phyloP scores from a whole-genome alignment of 2,888 invertebrate species.

The Drosophila niveifrons region DNA sequence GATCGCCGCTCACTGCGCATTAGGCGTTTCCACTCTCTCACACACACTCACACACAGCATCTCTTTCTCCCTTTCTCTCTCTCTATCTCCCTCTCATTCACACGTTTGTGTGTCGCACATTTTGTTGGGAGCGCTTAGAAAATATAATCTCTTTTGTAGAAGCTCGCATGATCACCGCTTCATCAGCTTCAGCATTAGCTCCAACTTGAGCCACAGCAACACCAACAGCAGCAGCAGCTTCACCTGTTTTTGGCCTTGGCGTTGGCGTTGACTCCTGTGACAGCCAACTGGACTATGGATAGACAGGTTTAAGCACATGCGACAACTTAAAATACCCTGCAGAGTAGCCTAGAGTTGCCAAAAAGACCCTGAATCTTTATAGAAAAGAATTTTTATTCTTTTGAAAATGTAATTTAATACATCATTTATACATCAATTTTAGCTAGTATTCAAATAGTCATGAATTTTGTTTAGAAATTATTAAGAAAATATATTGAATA shows the following conservation, averaged over 20 bases:
- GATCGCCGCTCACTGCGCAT: constrained; percentile 69
- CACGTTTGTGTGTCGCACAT: constrained; percentile 44
- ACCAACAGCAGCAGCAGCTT: constrained; percentile 52
- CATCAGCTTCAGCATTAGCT: constrained; percentile 55
- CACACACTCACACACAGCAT: constrained; percentile 19
- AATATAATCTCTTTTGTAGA: constrained; percentile 84
- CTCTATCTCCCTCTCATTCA: not conserved
- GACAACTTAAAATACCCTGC: constrained; percentile 25
- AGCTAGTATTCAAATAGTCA: too few species aligned
- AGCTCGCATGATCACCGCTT: constrained; percentile 80
- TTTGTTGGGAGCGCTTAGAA: constrained; percentile 81
- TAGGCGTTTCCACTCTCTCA: constrained; percentile 57
- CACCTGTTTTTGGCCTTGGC: constrained; percentile 54
- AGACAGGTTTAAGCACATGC: not conserved
- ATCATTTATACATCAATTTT: too few species aligned
- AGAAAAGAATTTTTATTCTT: too few species aligned
- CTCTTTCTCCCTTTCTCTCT: not conserved
- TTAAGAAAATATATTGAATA: too few species aligned
- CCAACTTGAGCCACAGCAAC: constrained; percentile 61
- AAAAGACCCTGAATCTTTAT: too few species aligned
- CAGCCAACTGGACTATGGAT: constrained; percentile 23
- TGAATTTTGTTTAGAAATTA: too few species aligned
- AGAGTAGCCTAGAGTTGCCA: not conserved
- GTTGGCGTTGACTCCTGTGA: constrained; percentile 32
- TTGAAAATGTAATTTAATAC: too few species aligned